Percentiles rank a stretch among this genome's conserved stretches.
These are phyloP conservation scores for Chloroclystis v-ata DNA, from an alignment of 2,888 invertebrate genomes.

Conservation along the genomic window DNA sequence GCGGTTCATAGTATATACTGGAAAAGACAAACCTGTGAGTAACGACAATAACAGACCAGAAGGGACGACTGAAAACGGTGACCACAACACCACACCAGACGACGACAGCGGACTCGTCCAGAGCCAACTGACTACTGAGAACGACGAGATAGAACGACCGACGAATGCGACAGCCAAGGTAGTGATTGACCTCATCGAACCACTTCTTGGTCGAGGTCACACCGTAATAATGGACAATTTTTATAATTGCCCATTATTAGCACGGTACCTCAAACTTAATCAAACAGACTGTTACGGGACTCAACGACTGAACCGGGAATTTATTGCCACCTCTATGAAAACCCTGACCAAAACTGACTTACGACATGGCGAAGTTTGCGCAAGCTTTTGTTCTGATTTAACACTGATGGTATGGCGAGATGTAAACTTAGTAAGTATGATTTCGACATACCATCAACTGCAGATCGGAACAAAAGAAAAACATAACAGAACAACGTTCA, in stretches of 20 bases:
- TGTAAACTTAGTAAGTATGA: slow-evolving; percentile 30
- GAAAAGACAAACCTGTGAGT: slow-evolving; percentile 4
- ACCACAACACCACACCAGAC: slow-evolving; percentile 1
- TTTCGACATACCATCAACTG: slow-evolving; percentile 26
- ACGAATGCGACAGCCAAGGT: slow-evolving; percentile 5
- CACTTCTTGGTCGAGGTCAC: background rate
- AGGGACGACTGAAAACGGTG: slow-evolving; percentile 2
- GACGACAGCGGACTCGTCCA: background rate
- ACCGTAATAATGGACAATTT: background rate
- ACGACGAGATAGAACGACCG: background rate
- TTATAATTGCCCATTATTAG: background rate
- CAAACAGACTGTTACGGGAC: slow-evolving; percentile 15
- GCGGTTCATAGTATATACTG: slow-evolving; percentile 4
- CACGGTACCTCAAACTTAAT: slow-evolving; percentile 1
- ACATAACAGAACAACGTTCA: slow-evolving; percentile 15
- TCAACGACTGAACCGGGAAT: slow-evolving; percentile 22
- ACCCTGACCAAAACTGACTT: slow-evolving; percentile 16
- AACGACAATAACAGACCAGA: slow-evolving; percentile 1
- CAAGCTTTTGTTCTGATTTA: slow-evolving; percentile 10
- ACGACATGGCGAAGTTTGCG: slow-evolving; percentile 20
- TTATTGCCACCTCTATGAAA: slow-evolving; percentile 20
- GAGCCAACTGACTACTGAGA: background rate
- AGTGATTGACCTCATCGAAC: background rate
- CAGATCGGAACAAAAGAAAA: slow-evolving; percentile 12
- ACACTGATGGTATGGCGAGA: slow-evolving; percentile 49